Conservation (phyloP, 2,797 vertebrate genomes). For the Balearica regulorum region DNA sequence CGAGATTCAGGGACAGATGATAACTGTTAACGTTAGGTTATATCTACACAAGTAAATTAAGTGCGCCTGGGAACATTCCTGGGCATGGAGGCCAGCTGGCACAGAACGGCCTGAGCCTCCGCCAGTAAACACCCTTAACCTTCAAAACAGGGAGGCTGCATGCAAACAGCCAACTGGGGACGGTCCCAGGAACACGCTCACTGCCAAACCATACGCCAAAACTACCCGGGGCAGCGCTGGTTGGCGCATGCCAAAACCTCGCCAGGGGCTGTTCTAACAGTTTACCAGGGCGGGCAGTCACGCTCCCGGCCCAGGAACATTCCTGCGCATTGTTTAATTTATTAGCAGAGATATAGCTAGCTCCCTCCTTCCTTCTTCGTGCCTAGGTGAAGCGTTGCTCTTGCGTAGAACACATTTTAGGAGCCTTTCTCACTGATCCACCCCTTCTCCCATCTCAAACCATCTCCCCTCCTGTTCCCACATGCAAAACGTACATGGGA, state of each 20-base stretch:
- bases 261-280: neutral
- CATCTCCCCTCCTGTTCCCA: neutral
- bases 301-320: neutral
- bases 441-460: neutral
- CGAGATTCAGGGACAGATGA: neutral
- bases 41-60: slow-evolving; percentile 31
- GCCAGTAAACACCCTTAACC: slow-evolving; percentile 36
- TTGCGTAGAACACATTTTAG: neutral
- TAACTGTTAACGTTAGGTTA: neutral
- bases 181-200: neutral
- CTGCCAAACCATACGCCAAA: neutral
- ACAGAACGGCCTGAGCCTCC: fast-evolving
- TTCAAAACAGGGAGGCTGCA: slow-evolving; percentile 14
- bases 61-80: slow-evolving; percentile 60
- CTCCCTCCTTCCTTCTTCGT: neutral
- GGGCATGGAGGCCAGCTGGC: slow-evolving; percentile 41
- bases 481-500: neutral
- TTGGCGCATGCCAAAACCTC: neutral
- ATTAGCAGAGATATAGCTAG: neutral
- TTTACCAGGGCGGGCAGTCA: neutral
- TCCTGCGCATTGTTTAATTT: neutral
- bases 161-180: neutral
- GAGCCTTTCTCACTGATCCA: neutral
- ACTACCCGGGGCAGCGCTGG: neutral
- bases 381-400: neutral